Evolutionary conservation across 2,113 vertebrate species (phyloP).

Genomic region (Silurus asotus): DNA sequence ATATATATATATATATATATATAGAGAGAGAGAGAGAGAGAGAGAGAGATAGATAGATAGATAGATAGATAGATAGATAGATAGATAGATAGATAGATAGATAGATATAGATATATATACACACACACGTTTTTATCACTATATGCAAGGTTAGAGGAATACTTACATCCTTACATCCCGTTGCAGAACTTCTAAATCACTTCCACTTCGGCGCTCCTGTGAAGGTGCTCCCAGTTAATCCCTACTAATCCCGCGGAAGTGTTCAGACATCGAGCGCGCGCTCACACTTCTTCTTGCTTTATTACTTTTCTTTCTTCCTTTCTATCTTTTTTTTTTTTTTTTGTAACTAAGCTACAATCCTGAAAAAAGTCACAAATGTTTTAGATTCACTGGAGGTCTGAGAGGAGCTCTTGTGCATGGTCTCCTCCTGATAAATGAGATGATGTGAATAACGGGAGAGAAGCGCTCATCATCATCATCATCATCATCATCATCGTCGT

Average conservation of each 20-base stretch:
- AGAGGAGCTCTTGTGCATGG: not conserved
- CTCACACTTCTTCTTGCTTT: not conserved
- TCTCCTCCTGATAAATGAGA: not conserved
- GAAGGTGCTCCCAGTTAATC: not conserved
- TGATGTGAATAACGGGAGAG: conserved; percentile 41
- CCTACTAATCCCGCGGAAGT: not conserved
- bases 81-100: no score
- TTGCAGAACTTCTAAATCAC: not conserved
- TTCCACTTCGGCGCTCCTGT: not conserved
- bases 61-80: no score
- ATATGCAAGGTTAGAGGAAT: no score
- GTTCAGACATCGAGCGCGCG: not conserved
- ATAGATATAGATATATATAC: not conserved
- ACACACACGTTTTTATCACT: no score
- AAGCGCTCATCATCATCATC: not conserved
- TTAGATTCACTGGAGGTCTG: not conserved
- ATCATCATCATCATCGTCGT: not conserved
- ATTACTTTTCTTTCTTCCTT: not conserved
- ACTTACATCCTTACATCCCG: not conserved
- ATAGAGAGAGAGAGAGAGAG: no score
- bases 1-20: not conserved
- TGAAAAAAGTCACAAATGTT: not conserved
- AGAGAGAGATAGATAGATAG: no score
- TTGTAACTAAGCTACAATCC: no score
- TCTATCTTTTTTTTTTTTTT: no score